A percentile compares a stretch with the other conserved stretches of the same genome.
Conservation (phyloP, 2,113 vertebrate genomes). For the Ochotona curzoniae region DNA sequence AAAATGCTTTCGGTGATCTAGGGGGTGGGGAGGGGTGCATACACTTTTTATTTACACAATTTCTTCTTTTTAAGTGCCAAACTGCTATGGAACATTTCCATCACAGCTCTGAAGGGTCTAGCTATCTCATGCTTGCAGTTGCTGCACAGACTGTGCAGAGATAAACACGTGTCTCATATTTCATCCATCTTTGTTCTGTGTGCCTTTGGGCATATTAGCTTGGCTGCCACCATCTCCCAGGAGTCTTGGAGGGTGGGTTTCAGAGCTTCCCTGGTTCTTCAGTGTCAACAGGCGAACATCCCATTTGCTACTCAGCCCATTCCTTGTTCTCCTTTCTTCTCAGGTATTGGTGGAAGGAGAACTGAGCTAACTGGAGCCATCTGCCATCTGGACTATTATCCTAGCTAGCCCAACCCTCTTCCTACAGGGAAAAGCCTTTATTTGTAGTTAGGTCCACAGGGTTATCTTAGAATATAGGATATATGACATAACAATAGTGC, state of each 20-base stretch:
- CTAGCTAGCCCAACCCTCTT: neutral
- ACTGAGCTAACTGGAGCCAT: too few relatives aligned
- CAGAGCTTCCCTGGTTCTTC: neutral
- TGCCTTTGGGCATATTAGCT: neutral
- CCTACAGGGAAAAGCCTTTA: neutral
- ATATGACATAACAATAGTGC: neutral
- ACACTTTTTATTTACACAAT: conserved; percentile 29
- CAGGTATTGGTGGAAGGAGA: neutral
- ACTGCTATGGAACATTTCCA: neutral
- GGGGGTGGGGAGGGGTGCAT: neutral
- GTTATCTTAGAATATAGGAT: neutral
- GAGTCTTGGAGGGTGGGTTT: neutral
- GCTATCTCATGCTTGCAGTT: neutral
- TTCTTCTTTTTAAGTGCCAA: conserved; percentile 44
- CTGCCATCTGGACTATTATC: neutral
- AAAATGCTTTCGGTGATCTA: neutral
- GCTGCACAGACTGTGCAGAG: neutral
- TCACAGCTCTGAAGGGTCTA: neutral
- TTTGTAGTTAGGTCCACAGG: neutral
- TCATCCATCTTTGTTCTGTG: conserved; percentile 17
- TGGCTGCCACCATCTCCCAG: neutral
- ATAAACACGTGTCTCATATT: neutral
- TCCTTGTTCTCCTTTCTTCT: neutral
- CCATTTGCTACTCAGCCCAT: neutral
- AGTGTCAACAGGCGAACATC: neutral